phyloP scores from a whole-genome alignment of 2,113 vertebrate species.

The Acinonyx jubatus region DNA sequence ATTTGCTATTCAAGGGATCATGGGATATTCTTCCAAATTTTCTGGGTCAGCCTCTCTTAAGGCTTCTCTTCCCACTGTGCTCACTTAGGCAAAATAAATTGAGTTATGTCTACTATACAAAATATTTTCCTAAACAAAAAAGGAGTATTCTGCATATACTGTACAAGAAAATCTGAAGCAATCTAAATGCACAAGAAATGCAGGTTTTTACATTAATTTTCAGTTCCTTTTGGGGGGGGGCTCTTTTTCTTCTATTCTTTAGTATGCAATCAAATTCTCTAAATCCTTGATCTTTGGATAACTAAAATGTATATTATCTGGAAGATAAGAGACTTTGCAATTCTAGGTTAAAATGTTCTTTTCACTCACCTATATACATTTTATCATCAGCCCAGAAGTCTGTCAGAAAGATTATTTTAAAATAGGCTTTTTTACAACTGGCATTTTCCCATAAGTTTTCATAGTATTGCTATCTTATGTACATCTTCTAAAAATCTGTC shows the following conservation, averaged over 20 bases:
- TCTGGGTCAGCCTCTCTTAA: conserved; percentile 53
- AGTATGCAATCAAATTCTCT: not conserved
- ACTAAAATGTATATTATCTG: not conserved
- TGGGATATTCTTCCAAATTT: not conserved
- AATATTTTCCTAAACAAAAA: conserved; percentile 24
- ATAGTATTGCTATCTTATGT: not conserved
- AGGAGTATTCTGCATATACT: not conserved
- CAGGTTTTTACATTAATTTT: not conserved
- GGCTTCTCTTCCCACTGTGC: conserved; percentile 34
- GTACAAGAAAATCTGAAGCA: not conserved
- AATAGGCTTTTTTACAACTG: not conserved
- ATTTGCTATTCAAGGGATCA: conserved; percentile 28
- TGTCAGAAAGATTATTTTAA: conserved; percentile 30
- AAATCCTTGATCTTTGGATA: not conserved
- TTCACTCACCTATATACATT: not conserved
- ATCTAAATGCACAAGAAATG: not conserved
- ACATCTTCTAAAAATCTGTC: not conserved
- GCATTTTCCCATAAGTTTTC: not conserved
- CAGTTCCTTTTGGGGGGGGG: not conserved
- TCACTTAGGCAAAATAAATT: conserved; percentile 56
- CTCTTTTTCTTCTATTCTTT: not conserved
- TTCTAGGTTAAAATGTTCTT: not conserved
- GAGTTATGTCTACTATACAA: not conserved
- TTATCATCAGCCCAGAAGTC: not conserved
- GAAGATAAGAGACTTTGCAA: not conserved